Evolutionary conservation across 2,113 vertebrate genomes (phyloP), one percentile per base, ranked within the genome.

Genomic region (Oenanthe oenanthe): DNA sequence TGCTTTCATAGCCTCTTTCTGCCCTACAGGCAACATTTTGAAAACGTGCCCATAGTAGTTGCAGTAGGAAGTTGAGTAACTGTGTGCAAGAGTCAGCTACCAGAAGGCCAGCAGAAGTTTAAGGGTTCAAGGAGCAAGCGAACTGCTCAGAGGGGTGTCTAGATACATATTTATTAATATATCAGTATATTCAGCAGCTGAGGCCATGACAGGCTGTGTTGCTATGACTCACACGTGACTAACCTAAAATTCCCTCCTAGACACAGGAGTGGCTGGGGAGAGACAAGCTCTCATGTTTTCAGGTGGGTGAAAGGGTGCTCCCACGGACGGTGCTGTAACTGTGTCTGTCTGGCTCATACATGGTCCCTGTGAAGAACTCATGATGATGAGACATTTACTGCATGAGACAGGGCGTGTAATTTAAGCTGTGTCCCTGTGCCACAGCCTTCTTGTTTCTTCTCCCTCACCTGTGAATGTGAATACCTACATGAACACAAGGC

Each of bases 31-130:
- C 74, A 76, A 57, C 7, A 10, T 85, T 93, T 91, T 88, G 82
- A 68, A 95, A 92, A 36, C 0, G 0, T 6, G 2, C n/a, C 66
- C 66, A 10, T 54, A 60, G 56, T 38, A 67, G 38, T 36, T 94
- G 71, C 7, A 1, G 25, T 75, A 72, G 73, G 57, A 92, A 79
- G 32, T 93, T 96, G 93, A 45, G 85, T 75, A 95, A 96, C 36
- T 78, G 25, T 20, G 45, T 53, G 56, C 74, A 96, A 76, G 82
- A 89, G 88, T 82, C 78, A 85, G 66, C 58, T 82, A 3, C 0
- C 0, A 53, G 28, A 31, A 87, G 45, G 50, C 71, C 53, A 68
- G 34, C 38, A 90, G 50, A 80, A 47, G 65, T 74, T 65, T 29
- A 70, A 89, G 73, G 17, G 48, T 60, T 91, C 70, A 31, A 81